phyloP scores from a whole-genome alignment of 2,888 invertebrate species.

The Pseudoips prasinana region DNA sequence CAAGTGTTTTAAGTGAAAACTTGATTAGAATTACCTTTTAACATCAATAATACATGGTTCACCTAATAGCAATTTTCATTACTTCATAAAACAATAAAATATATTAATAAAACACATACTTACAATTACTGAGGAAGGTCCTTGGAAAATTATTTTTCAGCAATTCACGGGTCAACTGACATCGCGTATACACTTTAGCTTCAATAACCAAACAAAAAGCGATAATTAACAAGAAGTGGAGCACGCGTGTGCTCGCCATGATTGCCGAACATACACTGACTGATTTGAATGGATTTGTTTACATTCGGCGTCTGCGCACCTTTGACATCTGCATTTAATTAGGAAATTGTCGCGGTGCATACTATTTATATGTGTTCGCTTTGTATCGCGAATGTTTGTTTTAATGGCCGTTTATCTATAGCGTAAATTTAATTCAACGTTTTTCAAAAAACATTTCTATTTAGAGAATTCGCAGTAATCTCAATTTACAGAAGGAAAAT shows the following conservation, averaged over 20 bases:
- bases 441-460: too few relatives aligned
- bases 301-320: constrained; percentile 54
- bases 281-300: constrained; percentile 25
- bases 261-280: constrained; percentile 46
- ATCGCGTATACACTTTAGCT: constrained; percentile 84
- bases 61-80: too few relatives aligned
- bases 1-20: too few relatives aligned
- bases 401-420: too few relatives aligned
- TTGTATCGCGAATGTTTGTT: too few relatives aligned
- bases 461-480: too few relatives aligned
- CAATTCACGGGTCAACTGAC: constrained; percentile 86
- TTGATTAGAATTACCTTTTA: neutral
- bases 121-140: constrained; percentile 87
- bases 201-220: constrained; percentile 45
- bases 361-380: neutral
- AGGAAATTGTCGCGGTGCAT: constrained; percentile 24
- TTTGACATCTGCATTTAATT: constrained; percentile 42
- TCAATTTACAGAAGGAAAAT: too few relatives aligned
- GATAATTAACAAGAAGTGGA: constrained; percentile 37
- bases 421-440: too few relatives aligned
- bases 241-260: constrained; percentile 56
- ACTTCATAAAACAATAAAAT: too few relatives aligned
- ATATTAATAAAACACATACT: constrained; percentile 53
- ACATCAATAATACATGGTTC: too few relatives aligned
- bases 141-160: constrained; percentile 84